Percentiles rank a stretch among this genome's conserved stretches.
Conservation (phyloP, 1,140 invertebrate genomes). For the Neelides sp. region DNA sequence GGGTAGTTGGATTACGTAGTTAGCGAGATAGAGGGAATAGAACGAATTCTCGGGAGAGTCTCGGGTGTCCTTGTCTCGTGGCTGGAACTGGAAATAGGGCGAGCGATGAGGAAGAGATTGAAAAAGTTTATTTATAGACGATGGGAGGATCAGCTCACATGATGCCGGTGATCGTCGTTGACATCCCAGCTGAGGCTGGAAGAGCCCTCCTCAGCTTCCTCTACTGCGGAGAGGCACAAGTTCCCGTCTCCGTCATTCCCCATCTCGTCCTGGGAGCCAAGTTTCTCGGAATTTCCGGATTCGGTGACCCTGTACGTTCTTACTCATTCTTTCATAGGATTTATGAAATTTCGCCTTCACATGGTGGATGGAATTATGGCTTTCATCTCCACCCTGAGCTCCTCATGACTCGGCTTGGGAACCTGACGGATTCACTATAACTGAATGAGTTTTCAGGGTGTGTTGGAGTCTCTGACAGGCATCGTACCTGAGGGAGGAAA, state of each 20-base stretch:
- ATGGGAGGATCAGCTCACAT: conserved; percentile 30
- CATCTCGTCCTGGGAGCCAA: conserved; percentile 30
- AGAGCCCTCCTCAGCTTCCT: conserved; percentile 31
- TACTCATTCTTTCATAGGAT: neutral
- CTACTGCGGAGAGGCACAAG: conserved; percentile 31
- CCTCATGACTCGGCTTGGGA: neutral
- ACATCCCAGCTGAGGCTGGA: conserved; percentile 31
- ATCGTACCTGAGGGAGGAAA: conserved; percentile 30
- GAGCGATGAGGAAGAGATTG: too few species aligned
- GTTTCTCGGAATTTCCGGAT: conserved; percentile 31
- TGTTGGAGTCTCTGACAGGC: conserved; percentile 28
- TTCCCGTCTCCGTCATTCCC: conserved; percentile 29
- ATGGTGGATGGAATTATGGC: conserved; percentile 5
- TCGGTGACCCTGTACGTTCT: conserved; percentile 31
- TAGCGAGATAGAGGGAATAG: too few species aligned
- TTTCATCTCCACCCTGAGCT: neutral
- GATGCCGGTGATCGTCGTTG: conserved; percentile 31
- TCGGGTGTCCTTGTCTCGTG: too few species aligned
- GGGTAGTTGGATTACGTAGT: too few species aligned
- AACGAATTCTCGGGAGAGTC: too few species aligned
- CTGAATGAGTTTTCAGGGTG: conserved; percentile 19
- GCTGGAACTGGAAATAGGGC: too few species aligned
- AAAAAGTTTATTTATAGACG: too few species aligned
- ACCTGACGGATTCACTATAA: neutral
- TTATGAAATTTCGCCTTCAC: conserved; percentile 8